phyloP scores from a whole-genome alignment of 2,113 vertebrate species.

The Agelaius tricolor region DNA sequence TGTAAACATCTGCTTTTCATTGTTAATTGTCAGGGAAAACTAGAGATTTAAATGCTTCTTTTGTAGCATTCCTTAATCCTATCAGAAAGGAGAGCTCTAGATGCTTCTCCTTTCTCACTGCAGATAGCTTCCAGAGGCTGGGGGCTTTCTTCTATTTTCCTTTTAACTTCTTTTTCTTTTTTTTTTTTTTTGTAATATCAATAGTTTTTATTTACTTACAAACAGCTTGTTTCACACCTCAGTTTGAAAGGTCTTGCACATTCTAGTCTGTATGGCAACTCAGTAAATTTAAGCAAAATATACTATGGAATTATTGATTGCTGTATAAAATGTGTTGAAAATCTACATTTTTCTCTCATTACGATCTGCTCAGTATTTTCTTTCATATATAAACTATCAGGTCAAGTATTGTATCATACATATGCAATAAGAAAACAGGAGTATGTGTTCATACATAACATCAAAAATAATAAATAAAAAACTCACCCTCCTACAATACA shows the following conservation, averaged over 20 bases:
- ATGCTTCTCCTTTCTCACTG: constrained; percentile 53
- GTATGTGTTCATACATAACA: not conserved
- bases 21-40: constrained; percentile 80
- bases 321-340: constrained; percentile 24
- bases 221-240: not conserved
- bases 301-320: constrained; percentile 5
- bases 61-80: constrained; percentile 75
- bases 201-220: constrained; percentile 43
- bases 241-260: not conserved
- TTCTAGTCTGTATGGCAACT: constrained; percentile 9
- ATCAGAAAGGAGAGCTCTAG: constrained; percentile 69
- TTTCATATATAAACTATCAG: constrained; percentile 4
- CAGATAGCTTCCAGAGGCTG: constrained; percentile 27
- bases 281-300: constrained; percentile 34
- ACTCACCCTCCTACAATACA: not conserved
- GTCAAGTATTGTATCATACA: not conserved
- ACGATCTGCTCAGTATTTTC: constrained; percentile 46
- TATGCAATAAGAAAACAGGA: not conserved
- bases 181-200: not conserved
- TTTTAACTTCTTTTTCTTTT: not conserved
- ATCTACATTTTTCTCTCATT: constrained; percentile 3
- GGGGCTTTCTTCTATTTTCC: not conserved
- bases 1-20: constrained; percentile 85
- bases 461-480: constrained; percentile 12
- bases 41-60: constrained; percentile 71